Percentiles rank a stretch among this genome's conserved stretches.
phyloP scores from a whole-genome alignment of 2,888 invertebrate species.

The Tiliacea citrago region DNA sequence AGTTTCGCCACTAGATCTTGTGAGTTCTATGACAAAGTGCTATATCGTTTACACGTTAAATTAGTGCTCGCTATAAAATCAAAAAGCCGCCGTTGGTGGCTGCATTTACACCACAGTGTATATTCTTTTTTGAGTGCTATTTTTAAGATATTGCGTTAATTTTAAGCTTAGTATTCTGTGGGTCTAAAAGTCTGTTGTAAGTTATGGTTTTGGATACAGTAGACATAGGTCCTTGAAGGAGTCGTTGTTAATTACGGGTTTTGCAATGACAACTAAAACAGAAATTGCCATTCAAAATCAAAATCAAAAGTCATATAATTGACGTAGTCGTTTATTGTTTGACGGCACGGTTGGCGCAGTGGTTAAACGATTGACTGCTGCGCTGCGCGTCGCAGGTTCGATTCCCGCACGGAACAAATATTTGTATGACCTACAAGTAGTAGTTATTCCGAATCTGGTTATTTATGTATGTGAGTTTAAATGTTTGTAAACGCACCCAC shows the following conservation, averaged over 20 bases:
- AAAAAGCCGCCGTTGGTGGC: constrained; percentile 72
- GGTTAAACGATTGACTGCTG: no score
- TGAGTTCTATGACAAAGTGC: constrained; percentile 77
- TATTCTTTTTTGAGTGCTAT: background rate
- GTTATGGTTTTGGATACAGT: background rate
- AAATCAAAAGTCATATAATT: no score
- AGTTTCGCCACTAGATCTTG: constrained; percentile 66
- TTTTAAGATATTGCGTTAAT: background rate
- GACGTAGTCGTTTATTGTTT: no score
- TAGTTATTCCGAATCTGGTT: no score
- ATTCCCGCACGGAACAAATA: no score
- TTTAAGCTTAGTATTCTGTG: background rate
- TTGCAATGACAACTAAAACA: background rate
- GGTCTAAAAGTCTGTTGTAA: background rate
- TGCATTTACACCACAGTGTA: constrained; percentile 63
- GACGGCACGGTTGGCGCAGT: no score
- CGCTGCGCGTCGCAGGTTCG: no score
- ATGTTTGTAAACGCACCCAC: no score
- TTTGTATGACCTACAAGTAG: no score
- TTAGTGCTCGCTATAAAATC: constrained; percentile 83
- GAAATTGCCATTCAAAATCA: background rate
- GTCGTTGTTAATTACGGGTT: background rate
- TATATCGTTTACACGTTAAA: constrained; percentile 77
- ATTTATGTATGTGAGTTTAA: no score
- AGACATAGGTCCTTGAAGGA: background rate